Evolutionary conservation across 2,113 vertebrate species (phyloP).

Genomic region (Capreolus pygargus): DNA sequence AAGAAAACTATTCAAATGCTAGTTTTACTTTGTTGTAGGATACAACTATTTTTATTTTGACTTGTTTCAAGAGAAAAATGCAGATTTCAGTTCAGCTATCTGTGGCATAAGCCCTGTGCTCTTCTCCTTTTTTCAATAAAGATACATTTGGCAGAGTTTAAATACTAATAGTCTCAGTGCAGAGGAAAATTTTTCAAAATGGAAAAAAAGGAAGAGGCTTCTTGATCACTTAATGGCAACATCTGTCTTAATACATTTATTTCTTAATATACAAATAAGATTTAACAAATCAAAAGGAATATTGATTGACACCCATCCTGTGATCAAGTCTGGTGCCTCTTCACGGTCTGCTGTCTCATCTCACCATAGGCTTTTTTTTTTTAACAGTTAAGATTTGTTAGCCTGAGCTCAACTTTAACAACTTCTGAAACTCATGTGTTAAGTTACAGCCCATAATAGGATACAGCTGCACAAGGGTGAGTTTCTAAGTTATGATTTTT

Average conservation of each 20-base stretch:
- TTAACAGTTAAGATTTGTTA: slow-evolving; percentile 72
- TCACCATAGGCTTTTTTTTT: slow-evolving; percentile 48
- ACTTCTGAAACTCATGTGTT: slow-evolving; percentile 79
- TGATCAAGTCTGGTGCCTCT: neutral
- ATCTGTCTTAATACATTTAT: slow-evolving; percentile 8
- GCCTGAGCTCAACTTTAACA: slow-evolving; percentile 77
- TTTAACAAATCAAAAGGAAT: slow-evolving; percentile 41
- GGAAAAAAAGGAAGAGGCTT: neutral
- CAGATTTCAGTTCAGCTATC: neutral
- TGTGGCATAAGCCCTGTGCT: neutral
- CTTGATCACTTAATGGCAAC: neutral
- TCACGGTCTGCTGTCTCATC: slow-evolving; percentile 12
- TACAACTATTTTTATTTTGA: slow-evolving; percentile 40
- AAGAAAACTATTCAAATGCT: slow-evolving; percentile 12
- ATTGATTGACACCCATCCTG: neutral
- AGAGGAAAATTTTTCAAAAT: slow-evolving; percentile 31
- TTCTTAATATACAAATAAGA: slow-evolving; percentile 30
- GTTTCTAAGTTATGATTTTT: slow-evolving; percentile 78
- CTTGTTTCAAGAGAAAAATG: slow-evolving; percentile 21
- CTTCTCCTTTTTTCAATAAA: neutral
- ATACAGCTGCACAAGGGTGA: slow-evolving; percentile 79
- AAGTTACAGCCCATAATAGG: slow-evolving; percentile 80
- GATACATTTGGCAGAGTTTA: slow-evolving; percentile 27
- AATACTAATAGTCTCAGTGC: neutral
- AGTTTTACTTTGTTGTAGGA: slow-evolving; percentile 27